Evolutionary conservation across 2,113 vertebrate genomes (phyloP), one percentile per base, ranked within the genome.

Genomic region (Nansenia antarctica): DNA sequence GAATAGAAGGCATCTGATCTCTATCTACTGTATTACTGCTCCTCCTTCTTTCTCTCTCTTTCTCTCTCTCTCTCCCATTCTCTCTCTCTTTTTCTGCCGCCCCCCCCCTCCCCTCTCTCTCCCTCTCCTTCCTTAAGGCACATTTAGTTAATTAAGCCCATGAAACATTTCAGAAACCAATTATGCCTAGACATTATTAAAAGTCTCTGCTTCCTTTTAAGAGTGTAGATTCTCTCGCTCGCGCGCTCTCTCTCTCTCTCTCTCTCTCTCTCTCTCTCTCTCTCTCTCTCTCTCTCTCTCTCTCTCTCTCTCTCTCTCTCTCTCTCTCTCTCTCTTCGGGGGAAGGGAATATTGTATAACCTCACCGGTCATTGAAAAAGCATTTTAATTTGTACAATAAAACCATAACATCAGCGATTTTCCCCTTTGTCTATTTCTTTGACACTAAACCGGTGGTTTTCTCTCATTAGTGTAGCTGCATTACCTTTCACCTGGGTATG

Each of bases 131-230:
- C 84, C 79, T 78, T 79, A 70, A 83, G 81, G 81, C 79, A 83
- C 82, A 78, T 86, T 90, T 88, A 85, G 88, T 88, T 91, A 88
- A 92, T 92, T 90, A 88, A 87, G 83, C 82, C 83, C 79, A 84
- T 78, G 78, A 74, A 90, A 90, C 89, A 79, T 88, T 86, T 88
- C 87, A 85, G 77, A 85, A 91, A 85, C 79, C 87, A 88, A 90
- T 91, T 92, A 90, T 84, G 83, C 83, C 39, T 65, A 87, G 86
- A 84, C 85, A 87, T 85, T 87, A 85, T 84, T 84, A 88, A 91
- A 90, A 88, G 88, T 76, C 88, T 73, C 78, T 31, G 78, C 67
- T 85, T 73, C 77, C 67, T 73, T 86, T 77, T 85, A 82, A 88
- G 79, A 76, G 77, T 71, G 85, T 80, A 84, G 84, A 49, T 62